Conservation (phyloP, 1,140 invertebrate species). For the Drosophila guanche region DNA sequence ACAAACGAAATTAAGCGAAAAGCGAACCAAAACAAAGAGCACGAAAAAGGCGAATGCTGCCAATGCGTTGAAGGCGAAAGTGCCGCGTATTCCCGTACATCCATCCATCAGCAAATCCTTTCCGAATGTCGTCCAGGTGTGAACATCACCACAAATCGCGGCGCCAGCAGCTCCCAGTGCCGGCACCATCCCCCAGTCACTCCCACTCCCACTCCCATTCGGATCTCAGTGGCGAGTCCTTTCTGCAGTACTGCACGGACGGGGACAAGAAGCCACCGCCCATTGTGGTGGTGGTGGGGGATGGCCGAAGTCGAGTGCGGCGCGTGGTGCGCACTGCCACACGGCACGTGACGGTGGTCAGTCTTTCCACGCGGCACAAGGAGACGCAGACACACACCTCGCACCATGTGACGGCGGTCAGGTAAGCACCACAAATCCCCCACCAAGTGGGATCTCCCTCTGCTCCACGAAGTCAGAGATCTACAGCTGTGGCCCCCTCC, state of each 20-base stretch:
- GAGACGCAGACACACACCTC: constrained; percentile 83
- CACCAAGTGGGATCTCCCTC: too few species aligned
- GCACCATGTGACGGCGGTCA: constrained; percentile 83
- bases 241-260: constrained; percentile 77
- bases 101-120: constrained; percentile 10
- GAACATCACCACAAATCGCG: constrained; percentile 48
- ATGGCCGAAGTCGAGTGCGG: constrained; percentile 79
- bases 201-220: constrained; percentile 20
- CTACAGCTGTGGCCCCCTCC: too few species aligned
- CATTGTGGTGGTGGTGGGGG: constrained; percentile 83
- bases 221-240: constrained; percentile 70
- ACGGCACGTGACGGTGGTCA: constrained; percentile 82
- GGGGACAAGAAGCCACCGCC: constrained; percentile 76
- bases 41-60: constrained; percentile 30
- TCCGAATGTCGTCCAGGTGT: constrained; percentile 47
- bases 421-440: constrained; percentile 60
- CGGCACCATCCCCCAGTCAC: constrained; percentile 25
- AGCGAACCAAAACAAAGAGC: constrained; percentile 37
- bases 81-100: constrained; percentile 9
- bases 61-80: constrained; percentile 65
- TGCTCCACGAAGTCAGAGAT: too few species aligned
- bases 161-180: constrained; percentile 57
- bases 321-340: constrained; percentile 81
- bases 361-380: constrained; percentile 82
- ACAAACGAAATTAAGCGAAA: constrained; percentile 66